Evolutionary conservation across 2,888 invertebrate species (phyloP).

Genomic region (Lypha dubia): DNA sequence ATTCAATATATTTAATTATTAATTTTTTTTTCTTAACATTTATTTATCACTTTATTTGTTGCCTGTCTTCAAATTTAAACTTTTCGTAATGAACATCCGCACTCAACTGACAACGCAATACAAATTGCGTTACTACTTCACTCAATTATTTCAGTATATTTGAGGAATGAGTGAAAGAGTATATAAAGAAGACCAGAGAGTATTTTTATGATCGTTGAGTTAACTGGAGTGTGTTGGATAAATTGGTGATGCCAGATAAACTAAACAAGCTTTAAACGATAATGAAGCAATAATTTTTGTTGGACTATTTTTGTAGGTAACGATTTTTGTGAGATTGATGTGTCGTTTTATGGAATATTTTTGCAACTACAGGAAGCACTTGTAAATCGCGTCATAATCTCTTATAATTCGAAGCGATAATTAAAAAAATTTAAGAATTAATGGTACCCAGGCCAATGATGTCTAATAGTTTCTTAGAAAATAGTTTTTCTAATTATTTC

Average conservation of each 20-base stretch:
- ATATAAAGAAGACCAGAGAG: background rate
- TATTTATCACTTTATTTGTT: slow-evolving; percentile 5
- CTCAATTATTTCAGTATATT: slow-evolving; percentile 43
- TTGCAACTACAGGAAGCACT: too few relatives aligned
- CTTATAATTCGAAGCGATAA: too few relatives aligned
- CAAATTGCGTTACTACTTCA: slow-evolving; percentile 63
- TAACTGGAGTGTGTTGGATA: background rate
- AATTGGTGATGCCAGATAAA: slow-evolving; percentile 2
- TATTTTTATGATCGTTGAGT: slow-evolving; percentile 50
- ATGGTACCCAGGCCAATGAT: too few relatives aligned
- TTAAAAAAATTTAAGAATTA: too few relatives aligned
- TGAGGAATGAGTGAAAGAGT: slow-evolving; percentile 9
- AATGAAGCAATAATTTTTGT: too few relatives aligned
- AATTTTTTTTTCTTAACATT: background rate
- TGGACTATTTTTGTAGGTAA: too few relatives aligned
- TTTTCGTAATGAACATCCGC: slow-evolving; percentile 59
- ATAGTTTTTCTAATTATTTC: too few relatives aligned
- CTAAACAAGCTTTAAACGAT: too few relatives aligned
- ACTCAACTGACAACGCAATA: slow-evolving; percentile 68
- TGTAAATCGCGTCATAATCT: too few relatives aligned
- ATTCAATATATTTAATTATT: background rate
- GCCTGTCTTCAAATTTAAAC: slow-evolving; percentile 22
- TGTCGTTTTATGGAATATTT: too few relatives aligned
- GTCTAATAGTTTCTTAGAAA: too few relatives aligned
- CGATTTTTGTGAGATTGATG: too few relatives aligned